Evolutionary conservation across 37 sponge, comb jelly and placozoan genomes (phyloP), one percentile per base, ranked within the genome.

Genomic region (Ianthella basta): DNA sequence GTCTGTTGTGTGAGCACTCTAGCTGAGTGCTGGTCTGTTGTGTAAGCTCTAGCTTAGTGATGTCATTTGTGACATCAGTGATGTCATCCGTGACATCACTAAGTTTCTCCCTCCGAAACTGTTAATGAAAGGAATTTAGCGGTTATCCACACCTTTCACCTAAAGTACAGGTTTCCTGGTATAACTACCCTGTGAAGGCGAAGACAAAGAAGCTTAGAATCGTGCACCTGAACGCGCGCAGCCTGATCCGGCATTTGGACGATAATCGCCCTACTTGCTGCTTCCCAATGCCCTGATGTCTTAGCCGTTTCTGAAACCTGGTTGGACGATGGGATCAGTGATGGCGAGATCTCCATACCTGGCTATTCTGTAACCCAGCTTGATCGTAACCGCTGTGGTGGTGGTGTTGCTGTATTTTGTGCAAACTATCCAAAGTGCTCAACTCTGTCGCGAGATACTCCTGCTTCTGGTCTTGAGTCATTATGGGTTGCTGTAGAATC

Each of bases 241-340:
- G 59, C 59, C 18, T 57, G 59, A 57, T 57, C 59, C 59, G 59
- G 18, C 59, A 57, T 57, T 57, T 57, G 59, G 59, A 57, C 18
- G 59, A 57, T 20, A 57, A n/a, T 57, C 59, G 59, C 59, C 59
- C 59, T 57, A 18, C 59, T 57, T 57, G 18, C 59, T 57, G 59
- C 59, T 57, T 57, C 59, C 59, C 59, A 57, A 57, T 57, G 59
- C 59, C 59, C 59, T 57, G 59, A 57, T 57, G 59, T 57, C 59
- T 57, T 57, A 18, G 59, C 18, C 15, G 59, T 57, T 15, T 57
- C 59, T 57, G 15, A 57, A 57, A 57, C 59, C 18, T 57, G 59
- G 59, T 57, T 57, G 59, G 59, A 57, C 18, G 59, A 57, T 57
- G 59, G 59, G 59, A 57, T 57, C 59, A 57, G 59, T 18, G 59